phyloP scores from a whole-genome alignment of 2,888 invertebrate species.

The Syrphus vitripennis region DNA sequence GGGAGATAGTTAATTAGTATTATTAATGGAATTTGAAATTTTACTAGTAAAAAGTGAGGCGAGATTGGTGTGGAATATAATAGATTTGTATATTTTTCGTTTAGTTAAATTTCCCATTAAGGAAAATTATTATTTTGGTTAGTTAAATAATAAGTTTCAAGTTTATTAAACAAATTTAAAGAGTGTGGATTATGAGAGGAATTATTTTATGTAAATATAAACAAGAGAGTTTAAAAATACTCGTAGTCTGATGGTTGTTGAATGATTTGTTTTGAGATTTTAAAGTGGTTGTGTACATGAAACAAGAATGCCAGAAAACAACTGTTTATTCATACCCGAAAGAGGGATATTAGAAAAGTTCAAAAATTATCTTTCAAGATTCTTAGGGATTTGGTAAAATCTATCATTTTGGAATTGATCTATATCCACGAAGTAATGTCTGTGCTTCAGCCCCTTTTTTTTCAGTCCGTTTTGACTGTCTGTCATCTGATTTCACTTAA shows the following conservation, averaged over 20 bases:
- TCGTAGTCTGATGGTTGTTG: not conserved
- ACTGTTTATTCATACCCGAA: no score
- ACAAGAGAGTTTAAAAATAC: not conserved
- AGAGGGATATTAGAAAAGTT: no score
- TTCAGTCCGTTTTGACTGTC: no score
- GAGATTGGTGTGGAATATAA: not conserved
- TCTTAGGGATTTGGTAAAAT: no score
- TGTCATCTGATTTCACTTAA: no score
- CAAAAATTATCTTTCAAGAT: no score
- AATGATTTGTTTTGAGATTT: no score
- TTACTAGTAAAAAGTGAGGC: not conserved
- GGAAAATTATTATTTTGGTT: not conserved
- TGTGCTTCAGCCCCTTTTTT: no score
- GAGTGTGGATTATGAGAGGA: not conserved
- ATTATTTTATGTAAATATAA: not conserved
- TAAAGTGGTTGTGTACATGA: no score
- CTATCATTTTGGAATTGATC: no score
- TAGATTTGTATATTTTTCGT: not conserved
- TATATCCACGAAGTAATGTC: no score
- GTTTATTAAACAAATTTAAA: not conserved
- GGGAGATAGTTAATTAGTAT: slow-evolving; percentile 37
- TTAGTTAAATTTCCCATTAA: not conserved
- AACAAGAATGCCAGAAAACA: no score
- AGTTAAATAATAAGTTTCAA: not conserved
- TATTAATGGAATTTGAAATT: slow-evolving; percentile 45